phyloP scores from a whole-genome alignment of 2,797 vertebrate genomes.

The Meda fulgida region DNA sequence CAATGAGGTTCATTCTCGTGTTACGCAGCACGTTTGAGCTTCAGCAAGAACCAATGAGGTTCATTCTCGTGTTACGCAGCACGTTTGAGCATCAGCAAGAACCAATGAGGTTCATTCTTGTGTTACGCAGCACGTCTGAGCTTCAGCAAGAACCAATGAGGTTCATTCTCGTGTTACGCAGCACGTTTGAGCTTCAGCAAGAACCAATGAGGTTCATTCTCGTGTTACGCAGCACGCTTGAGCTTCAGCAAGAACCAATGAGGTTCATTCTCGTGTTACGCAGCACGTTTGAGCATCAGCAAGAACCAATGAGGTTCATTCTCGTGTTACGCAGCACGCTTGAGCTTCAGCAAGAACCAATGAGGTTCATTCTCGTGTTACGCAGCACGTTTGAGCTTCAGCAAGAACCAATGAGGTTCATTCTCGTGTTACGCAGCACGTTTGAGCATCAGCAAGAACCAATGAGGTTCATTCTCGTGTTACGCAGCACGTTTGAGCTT shows the following conservation, averaged over 20 bases:
- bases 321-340: neutral
- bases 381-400: neutral
- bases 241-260: neutral
- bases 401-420: neutral
- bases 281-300: neutral
- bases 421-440: neutral
- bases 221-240: neutral
- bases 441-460: neutral
- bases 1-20: no score
- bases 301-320: neutral
- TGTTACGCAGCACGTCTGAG: neutral
- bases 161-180: neutral
- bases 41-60: no score
- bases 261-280: neutral
- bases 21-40: no score
- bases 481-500: neutral
- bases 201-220: neutral
- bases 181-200: neutral
- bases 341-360: neutral
- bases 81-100: no score
- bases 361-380: neutral
- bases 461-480: neutral
- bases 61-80: no score
- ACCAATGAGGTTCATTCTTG: no score
- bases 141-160: neutral